Evolutionary conservation across 2,797 vertebrate genomes (phyloP).

Genomic region (Trichosurus vulpecula): DNA sequence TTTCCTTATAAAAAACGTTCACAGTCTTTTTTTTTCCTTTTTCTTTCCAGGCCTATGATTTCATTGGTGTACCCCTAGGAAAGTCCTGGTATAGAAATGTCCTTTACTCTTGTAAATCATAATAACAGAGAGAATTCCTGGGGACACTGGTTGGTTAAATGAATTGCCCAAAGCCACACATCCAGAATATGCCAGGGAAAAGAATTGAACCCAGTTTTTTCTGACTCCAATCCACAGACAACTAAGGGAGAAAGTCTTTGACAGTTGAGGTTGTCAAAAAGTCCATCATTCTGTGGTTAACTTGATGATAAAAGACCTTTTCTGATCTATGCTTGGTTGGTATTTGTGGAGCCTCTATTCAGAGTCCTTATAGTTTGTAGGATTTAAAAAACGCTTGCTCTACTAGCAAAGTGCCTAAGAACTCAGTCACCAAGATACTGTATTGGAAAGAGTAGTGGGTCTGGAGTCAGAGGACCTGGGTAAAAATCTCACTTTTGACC

Average conservation of each 20-base stretch:
- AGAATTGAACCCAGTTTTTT: not conserved
- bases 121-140: not conserved
- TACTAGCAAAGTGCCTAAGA: not conserved
- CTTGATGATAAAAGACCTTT: not conserved
- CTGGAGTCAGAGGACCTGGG: not conserved
- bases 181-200: not conserved
- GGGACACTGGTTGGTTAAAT: not conserved
- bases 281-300: not conserved
- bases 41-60: slow-evolving; percentile 44
- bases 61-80: not conserved
- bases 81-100: not conserved
- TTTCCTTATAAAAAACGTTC: slow-evolving; percentile 41
- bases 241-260: not conserved
- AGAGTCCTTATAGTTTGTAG: not conserved
- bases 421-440: not conserved
- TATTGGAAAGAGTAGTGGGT: not conserved
- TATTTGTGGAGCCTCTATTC: not conserved
- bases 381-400: not conserved
- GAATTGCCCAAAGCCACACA: not conserved
- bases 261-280: not conserved
- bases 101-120: not conserved
- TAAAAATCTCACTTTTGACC: not conserved
- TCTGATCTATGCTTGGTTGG: not conserved
- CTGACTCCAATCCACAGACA: not conserved
- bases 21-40: not conserved